A percentile compares a stretch with the other conserved stretches of the same genome.
Evolutionary conservation across 1,140 invertebrate species (phyloP).

Genomic region (Thereuonema tuberculata): DNA sequence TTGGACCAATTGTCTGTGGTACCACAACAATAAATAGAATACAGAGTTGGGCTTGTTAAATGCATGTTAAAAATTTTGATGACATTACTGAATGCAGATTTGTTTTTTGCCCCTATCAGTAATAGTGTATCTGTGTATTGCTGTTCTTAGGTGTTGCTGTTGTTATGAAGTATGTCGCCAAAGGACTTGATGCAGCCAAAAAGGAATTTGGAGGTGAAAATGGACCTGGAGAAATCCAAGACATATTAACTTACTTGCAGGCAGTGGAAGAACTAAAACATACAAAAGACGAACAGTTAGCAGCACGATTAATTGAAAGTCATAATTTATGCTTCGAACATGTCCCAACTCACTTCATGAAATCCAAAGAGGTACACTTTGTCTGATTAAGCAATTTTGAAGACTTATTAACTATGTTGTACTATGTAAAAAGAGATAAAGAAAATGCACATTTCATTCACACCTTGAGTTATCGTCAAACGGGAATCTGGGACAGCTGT

Average conservation of each 20-base stretch:
- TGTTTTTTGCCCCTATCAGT: neutral
- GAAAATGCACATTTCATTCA: too few species aligned
- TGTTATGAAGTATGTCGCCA: conserved; percentile 19
- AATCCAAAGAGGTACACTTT: conserved; percentile 39
- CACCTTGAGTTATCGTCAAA: too few species aligned
- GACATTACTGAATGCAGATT: too few species aligned
- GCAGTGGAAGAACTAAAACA: conserved; percentile 42
- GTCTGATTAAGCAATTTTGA: too few species aligned
- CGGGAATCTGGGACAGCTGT: too few species aligned
- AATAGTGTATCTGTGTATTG: neutral
- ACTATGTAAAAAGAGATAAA: too few species aligned
- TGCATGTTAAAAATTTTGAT: too few species aligned
- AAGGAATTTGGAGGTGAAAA: conserved; percentile 28
- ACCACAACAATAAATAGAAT: too few species aligned
- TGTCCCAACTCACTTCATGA: conserved; percentile 46
- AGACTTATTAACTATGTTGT: too few species aligned
- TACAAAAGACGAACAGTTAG: conserved; percentile 38
- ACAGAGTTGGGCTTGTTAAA: too few species aligned
- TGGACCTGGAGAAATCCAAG: conserved; percentile 25
- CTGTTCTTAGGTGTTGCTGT: neutral
- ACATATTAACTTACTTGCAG: conserved; percentile 41
- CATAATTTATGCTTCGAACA: conserved; percentile 44
- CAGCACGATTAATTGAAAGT: conserved; percentile 35
- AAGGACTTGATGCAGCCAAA: conserved; percentile 34
- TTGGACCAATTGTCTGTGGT: too few species aligned